A percentile compares a stretch with the other conserved stretches of the same genome.
Evolutionary conservation across 2,888 invertebrate genomes (phyloP).

Genomic region (Deilephila elpenor): DNA sequence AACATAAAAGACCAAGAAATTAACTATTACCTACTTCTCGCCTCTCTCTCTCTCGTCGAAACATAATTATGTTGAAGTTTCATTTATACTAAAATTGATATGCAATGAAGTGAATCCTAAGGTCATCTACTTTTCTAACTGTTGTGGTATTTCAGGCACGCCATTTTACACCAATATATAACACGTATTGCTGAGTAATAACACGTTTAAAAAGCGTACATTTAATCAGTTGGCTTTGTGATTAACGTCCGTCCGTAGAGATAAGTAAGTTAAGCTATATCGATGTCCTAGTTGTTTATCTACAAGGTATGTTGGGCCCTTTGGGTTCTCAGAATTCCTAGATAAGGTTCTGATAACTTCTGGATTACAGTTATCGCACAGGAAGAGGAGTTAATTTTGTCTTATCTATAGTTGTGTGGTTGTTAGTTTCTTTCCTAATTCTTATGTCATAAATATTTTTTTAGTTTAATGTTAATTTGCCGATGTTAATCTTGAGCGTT

Average conservation of each 20-base stretch:
- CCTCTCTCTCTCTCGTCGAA: too few species aligned
- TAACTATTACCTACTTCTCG: too few species aligned
- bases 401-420: not conserved
- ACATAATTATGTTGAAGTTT: too few species aligned
- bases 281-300: slow-evolving; percentile 3
- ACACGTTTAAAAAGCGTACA: not conserved
- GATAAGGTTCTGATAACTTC: not conserved
- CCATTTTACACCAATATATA: too few species aligned
- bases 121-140: too few species aligned
- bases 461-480: too few species aligned
- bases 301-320: not conserved
- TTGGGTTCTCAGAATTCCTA: not conserved
- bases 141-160: too few species aligned
- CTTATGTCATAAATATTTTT: slow-evolving; percentile 1
- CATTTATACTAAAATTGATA: too few species aligned
- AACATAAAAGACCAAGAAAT: too few species aligned
- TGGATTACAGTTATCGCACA: not conserved
- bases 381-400: slow-evolving; percentile 1
- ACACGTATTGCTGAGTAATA: too few species aligned
- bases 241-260: slow-evolving; percentile 51
- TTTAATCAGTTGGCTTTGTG: slow-evolving; percentile 34
- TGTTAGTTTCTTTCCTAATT: not conserved
- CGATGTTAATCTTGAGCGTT: too few species aligned
- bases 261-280: slow-evolving; percentile 34
- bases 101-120: too few species aligned